Percentiles rank a stretch among this genome's conserved stretches.
These are phyloP conservation scores for Holothuria leucospilota DNA, from an alignment of 53 echinoderm and acorn worm genomes.

Conservation along the genomic window DNA sequence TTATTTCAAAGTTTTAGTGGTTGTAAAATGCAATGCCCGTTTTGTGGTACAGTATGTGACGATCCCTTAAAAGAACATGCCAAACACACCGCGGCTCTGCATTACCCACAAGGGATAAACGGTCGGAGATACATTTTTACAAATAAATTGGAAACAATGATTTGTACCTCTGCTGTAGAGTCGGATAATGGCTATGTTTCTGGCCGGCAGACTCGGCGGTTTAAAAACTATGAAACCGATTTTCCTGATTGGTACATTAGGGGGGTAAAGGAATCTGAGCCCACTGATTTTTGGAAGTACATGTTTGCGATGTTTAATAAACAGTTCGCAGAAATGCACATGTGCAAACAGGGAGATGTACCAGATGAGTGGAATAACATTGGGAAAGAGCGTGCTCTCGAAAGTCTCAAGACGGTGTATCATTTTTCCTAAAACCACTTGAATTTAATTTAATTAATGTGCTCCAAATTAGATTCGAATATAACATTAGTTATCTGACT, in stretches of 20 bases:
- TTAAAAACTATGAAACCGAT: not conserved
- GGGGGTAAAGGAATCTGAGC: not conserved
- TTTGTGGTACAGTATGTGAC: not conserved
- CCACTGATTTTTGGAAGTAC: not conserved
- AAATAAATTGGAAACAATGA: not conserved
- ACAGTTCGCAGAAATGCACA: not conserved
- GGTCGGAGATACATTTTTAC: not conserved
- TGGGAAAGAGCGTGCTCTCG: not conserved
- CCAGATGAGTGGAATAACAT: not conserved
- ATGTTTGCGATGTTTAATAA: not conserved
- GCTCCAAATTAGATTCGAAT: no score
- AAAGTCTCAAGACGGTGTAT: not conserved
- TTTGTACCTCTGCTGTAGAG: not conserved
- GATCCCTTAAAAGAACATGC: no score
- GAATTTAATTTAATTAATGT: no score
- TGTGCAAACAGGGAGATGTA: not conserved
- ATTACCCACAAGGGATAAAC: no score
- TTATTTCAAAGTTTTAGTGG: not conserved
- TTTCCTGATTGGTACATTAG: not conserved
- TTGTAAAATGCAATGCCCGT: not conserved
- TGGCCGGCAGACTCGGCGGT: not conserved
- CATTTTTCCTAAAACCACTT: no score
- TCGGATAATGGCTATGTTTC: not conserved
- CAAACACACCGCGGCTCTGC: no score
- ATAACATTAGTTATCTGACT: no score